Percentiles rank a stretch among this genome's conserved stretches.
phyloP scores from a whole-genome alignment of 2,797 vertebrate genomes.

The Dermochelys coriacea region DNA sequence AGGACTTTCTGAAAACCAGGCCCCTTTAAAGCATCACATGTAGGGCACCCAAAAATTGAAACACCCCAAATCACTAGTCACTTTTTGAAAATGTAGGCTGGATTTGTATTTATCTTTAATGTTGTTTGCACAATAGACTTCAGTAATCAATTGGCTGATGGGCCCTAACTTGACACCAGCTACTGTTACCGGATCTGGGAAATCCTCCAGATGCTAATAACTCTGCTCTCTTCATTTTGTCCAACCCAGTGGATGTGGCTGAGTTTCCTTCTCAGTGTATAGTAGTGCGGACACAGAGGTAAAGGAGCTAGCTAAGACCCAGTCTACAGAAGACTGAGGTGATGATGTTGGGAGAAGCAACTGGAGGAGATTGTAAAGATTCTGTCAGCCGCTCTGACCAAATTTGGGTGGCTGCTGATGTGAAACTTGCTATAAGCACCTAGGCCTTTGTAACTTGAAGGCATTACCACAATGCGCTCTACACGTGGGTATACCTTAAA shows the following conservation, averaged over 20 bases:
- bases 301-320: neutral
- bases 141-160: neutral
- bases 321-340: accelerated
- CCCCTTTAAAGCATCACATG: neutral
- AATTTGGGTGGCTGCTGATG: neutral
- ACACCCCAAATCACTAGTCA: neutral
- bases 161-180: neutral
- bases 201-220: neutral
- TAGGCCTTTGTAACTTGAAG: neutral
- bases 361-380: neutral
- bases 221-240: neutral
- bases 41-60: neutral
- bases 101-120: neutral
- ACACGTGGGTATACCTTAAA: neutral
- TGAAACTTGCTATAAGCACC: neutral
- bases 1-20: neutral
- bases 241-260: accelerated
- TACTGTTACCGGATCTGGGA: neutral
- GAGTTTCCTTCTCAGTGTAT: neutral
- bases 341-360: neutral
- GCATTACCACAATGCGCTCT: neutral
- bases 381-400: neutral
- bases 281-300: neutral
- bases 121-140: neutral
- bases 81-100: neutral